These are phyloP conservation scores for Percopsis transmontana DNA, from an alignment of 2,113 vertebrate genomes.

Conservation along the genomic window DNA sequence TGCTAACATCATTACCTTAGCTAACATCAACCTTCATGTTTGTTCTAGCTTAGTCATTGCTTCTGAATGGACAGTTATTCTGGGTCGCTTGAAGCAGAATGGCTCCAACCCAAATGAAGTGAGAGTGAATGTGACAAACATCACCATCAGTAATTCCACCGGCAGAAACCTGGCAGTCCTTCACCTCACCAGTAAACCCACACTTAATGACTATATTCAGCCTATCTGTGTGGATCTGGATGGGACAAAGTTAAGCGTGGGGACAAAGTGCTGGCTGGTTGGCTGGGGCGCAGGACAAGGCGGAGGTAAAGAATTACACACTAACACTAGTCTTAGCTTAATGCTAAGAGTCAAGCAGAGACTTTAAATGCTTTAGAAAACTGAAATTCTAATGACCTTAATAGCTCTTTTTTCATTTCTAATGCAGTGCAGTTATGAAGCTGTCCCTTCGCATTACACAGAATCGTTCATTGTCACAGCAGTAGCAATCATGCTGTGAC, in stretches of 20 bases:
- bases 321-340: no score
- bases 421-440: no score
- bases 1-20: no score
- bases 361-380: no score
- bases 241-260: not conserved
- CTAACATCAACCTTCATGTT: no score
- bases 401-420: no score
- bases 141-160: constrained; percentile 31
- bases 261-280: constrained; percentile 45
- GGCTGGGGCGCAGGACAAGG: constrained; percentile 42
- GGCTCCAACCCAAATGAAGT: constrained; percentile 39
- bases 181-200: constrained; percentile 19
- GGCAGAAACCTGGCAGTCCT: constrained; percentile 50
- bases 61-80: constrained; percentile 47
- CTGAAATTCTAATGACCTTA: no score
- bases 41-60: constrained; percentile 27
- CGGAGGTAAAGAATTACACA: constrained; percentile 23
- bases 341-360: no score
- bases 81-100: constrained; percentile 42
- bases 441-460: no score
- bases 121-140: constrained; percentile 30
- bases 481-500: no score
- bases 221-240: constrained; percentile 50
- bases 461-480: no score
- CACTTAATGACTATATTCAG: constrained; percentile 41